Evolutionary conservation across 2,113 vertebrate species (phyloP), one percentile per base, ranked within the genome.

Genomic region (Macquaria ambigua): DNA sequence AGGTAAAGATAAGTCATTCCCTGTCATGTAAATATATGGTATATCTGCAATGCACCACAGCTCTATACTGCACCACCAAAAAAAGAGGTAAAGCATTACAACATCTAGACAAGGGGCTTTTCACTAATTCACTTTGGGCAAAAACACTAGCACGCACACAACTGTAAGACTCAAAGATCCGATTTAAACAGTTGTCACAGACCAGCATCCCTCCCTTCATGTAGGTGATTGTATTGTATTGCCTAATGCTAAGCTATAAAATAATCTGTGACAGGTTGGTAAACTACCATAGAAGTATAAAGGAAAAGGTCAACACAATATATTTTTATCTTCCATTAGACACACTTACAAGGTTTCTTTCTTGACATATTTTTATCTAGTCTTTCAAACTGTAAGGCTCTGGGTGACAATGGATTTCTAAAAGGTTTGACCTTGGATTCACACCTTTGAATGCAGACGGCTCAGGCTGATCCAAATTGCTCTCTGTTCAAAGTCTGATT

Each of bases 401-500:
- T 34, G n/a, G 72, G 70, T 84, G 82, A 92, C 89, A 87, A 87
- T 71, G 77, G 67, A 70, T 83, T 87, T 90, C 78, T 87, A 77
- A 92, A 90, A 85, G 82, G 63, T 89, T 74, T 91, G 84, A 90
- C 87, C 90, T 91, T 92, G 87, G 84, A 78, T 76, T 82, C 86
- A 81, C 59, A 84, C 85, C 70, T 86, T 66, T 1, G 55, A 75
- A 74, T 77, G 74, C 67, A 86, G 92, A 90, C 53, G 37, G 62
- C 74, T 86, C 75, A n/a, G 85, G 28, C 69, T 73, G 84, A 77
- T 87, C 88, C 86, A 90, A 90, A 90, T 79, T 84, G 88, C 73
- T 85, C 91, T 79, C 63, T 83, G 88, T 83, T 90, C 84, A 82
- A 90, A 88, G 86, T 86, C 84, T 93, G 92, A 93, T 90, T 93